These are phyloP conservation scores for Lithophane semibrunnea DNA, from an alignment of 2,888 invertebrate species.

Conservation along the genomic window DNA sequence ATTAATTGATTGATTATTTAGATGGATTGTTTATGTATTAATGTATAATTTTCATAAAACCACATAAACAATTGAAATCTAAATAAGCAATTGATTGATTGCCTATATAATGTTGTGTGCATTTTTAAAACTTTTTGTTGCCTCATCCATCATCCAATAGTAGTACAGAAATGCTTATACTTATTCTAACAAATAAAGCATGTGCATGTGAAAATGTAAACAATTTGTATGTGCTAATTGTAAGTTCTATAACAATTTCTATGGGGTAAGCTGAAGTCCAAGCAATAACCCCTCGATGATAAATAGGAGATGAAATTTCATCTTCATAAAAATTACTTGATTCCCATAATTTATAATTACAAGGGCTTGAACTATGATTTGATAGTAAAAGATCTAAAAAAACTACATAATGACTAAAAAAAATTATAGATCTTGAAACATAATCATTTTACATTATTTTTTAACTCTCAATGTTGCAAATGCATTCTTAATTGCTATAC, in stretches of 20 bases:
- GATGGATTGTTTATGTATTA: constrained; percentile 3
- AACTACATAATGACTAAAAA: not conserved
- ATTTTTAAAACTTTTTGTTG: constrained; percentile 1
- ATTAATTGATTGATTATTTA: constrained; percentile 18
- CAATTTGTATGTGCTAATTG: not conserved
- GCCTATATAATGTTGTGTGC: constrained; percentile 3
- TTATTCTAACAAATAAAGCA: constrained; percentile 3
- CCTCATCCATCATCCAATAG: constrained; percentile 1
- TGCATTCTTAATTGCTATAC: not conserved
- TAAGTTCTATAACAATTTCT: not conserved
- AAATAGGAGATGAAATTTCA: not conserved
- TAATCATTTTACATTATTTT: not conserved
- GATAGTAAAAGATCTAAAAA: not conserved
- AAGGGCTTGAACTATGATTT: not conserved
- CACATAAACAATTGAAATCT: not conserved
- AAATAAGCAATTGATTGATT: constrained; percentile 9
- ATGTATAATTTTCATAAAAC: not conserved
- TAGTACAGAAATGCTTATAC: constrained; percentile 3
- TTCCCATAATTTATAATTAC: not conserved
- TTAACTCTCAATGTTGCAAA: not conserved
- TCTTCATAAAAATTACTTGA: not conserved
- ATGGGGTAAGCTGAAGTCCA: constrained; percentile 27
- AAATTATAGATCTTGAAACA: not conserved
- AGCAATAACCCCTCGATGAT: constrained; percentile 9
- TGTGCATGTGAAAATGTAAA: constrained; percentile 16